Evolutionary conservation across 2,888 invertebrate genomes (phyloP), one percentile per base, ranked within the genome.

Genomic region (Ypsolopha scabrella): DNA sequence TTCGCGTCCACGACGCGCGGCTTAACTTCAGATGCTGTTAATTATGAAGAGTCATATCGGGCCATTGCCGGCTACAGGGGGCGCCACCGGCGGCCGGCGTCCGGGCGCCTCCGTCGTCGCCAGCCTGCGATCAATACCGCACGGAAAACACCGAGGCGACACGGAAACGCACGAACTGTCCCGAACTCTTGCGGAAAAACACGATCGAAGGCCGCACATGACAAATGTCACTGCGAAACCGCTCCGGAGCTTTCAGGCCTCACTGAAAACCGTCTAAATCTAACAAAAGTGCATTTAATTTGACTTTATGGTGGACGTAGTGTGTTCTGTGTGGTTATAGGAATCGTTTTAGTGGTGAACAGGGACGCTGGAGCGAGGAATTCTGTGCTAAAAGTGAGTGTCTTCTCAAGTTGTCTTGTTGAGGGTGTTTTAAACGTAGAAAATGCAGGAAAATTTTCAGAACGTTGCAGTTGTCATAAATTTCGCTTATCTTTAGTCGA

Each of bases 41-140:
- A 83, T 85, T 81, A 85, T 83, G 80, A 78, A 81, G 78, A 69
- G 68, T 75, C 72, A 81, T n/a, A n/a, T 82, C 79, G 78, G 77
- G 64, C 80, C 76, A 80, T 82, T 81, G 81, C 69, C 68, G 67
- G 68, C 71, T 64, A 64, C 64, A 67, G 79, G 75, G 79, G 81
- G 79, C 80, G 80, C 37, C 73, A 75, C 73, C 61, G 85, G 76
- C 79, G 81, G 60, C 80, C 75, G 81, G 72, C 78, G 63, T 72
- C 68, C 75, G 73, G 81, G 79, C 78, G 82, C 80, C 81, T 64
- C 58, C 56, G 62, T 62, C 60, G 62, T 62, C 60, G 52, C 49
- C 58, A 2, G 48, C 50, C 59, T 4, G n/a, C 67, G 80, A 80
- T 81, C 85, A 75, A 82, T 81, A 80, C 65, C 57, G 49, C 49